Evolutionary conservation across 2,888 invertebrate genomes (phyloP).

Genomic region (Meteorus cinctellus): DNA sequence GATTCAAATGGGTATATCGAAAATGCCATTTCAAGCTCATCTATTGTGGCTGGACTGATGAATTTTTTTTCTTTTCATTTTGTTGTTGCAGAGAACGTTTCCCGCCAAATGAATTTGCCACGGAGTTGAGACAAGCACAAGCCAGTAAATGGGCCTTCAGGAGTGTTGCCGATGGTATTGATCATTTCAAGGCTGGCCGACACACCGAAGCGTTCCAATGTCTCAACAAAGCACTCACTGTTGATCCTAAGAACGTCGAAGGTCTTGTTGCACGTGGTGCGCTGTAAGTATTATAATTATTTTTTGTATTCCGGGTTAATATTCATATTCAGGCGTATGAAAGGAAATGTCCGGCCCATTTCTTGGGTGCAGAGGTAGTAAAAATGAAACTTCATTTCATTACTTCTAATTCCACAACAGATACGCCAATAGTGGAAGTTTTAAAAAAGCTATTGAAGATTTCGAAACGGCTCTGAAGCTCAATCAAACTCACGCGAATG

Average conservation of each 20-base stretch:
- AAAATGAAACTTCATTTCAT: neutral
- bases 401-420: slow-evolving; percentile 64
- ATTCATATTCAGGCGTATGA: too few relatives aligned
- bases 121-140: slow-evolving; percentile 90
- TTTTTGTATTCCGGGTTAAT: too few relatives aligned
- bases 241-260: slow-evolving; percentile 93
- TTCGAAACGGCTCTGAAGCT: slow-evolving; percentile 93
- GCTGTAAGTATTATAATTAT: slow-evolving; percentile 75
- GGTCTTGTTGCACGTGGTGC: slow-evolving; percentile 94
- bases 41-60: slow-evolving; percentile 32
- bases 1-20: slow-evolving; percentile 18
- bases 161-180: slow-evolving; percentile 94
- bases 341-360: too few relatives aligned
- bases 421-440: slow-evolving; percentile 94
- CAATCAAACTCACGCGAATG: slow-evolving; percentile 93
- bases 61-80: slow-evolving; percentile 6
- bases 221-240: slow-evolving; percentile 92
- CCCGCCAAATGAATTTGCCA: slow-evolving; percentile 86
- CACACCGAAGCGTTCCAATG: slow-evolving; percentile 97
- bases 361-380: too few relatives aligned
- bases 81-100: slow-evolving; percentile 80
- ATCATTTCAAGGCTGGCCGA: slow-evolving; percentile 93
- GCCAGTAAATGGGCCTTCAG: slow-evolving; percentile 96
- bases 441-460: slow-evolving; percentile 94
- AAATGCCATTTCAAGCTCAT: slow-evolving; percentile 45